Evolutionary conservation across 2,113 vertebrate genomes (phyloP), one percentile per base, ranked within the genome.

Genomic region (Brachyhypopomus gauderio): DNA sequence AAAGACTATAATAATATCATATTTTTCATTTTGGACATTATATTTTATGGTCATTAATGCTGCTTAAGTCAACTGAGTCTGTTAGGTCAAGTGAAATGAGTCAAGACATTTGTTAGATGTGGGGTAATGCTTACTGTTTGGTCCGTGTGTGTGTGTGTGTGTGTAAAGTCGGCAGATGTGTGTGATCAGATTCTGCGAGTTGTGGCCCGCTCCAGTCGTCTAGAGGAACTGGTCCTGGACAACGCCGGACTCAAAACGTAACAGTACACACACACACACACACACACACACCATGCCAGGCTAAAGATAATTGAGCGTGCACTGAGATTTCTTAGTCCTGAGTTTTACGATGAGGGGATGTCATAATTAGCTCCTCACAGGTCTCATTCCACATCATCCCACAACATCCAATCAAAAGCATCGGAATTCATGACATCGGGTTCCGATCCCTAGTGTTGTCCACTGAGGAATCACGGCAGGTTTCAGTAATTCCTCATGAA

Each of bases 181-280:
- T 98, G 96, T 79, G 97, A 99, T 82, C 96, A 99, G 94, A 97
- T 98, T 81, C 90, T 98, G 83, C 92, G 96, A 30, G 95, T 99
- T 77, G 96, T 97, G 85, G 94, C 95, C 85, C 93, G 96, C 86
- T 98, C 97, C 87, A 95, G 85, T 89, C 94, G 95, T 41, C 89
- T 98, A 84, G 97, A 99, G 88, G 97, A 99, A 69, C 77, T 99
- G 89, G 94, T 99, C 70, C 86, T 99, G 91, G 97, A 98, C 91
- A 98, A 97, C 30, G 96, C 96, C 11, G 97, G 96, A 85, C 96
- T 99, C 82, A 94, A 96, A 94, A 95, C 91, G 96, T 99, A 92
- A 96, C 95, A 93, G 70, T 38, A 19, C 38, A 72, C 59, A 56
- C 17, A 67, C 23, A 56, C 19, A 23, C 52, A 0, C 20, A 30